Conservation (phyloP, 2,797 vertebrate genomes). For the Manis pentadactyla region DNA sequence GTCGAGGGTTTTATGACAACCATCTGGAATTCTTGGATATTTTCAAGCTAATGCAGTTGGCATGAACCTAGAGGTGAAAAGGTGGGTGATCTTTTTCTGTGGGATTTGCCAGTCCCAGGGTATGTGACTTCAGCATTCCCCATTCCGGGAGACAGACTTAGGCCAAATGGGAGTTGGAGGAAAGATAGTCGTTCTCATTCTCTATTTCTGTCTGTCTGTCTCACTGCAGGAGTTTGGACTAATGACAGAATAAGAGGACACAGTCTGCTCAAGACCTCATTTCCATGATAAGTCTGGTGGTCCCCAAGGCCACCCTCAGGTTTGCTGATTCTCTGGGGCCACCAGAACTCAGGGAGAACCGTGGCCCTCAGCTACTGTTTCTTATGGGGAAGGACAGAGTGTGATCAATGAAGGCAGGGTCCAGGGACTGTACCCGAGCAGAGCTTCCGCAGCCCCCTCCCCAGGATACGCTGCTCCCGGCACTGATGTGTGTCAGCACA, state of each 20-base stretch:
- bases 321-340: neutral
- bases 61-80: neutral
- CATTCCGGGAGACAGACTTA: neutral
- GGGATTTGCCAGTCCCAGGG: neutral
- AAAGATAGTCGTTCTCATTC: neutral
- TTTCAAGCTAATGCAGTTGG: neutral
- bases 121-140: neutral
- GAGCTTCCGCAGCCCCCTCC: rapidly evolving
- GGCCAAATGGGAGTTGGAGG: neutral
- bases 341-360: rapidly evolving
- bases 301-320: neutral
- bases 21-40: constrained; percentile 17
- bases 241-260: neutral
- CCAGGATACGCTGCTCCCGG: rapidly evolving
- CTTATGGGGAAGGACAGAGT: neutral
- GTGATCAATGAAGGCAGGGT: no score
- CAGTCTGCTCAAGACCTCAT: neutral
- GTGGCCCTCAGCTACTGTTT: rapidly evolving
- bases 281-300: neutral
- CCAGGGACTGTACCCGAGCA: rapidly evolving
- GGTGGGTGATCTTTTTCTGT: neutral
- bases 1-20: neutral
- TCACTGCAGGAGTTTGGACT: neutral
- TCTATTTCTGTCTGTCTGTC: neutral
- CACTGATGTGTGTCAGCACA: rapidly evolving